Evolutionary conservation across 2,888 invertebrate genomes (phyloP).

Genomic region (Teleogryllus oceanicus): DNA sequence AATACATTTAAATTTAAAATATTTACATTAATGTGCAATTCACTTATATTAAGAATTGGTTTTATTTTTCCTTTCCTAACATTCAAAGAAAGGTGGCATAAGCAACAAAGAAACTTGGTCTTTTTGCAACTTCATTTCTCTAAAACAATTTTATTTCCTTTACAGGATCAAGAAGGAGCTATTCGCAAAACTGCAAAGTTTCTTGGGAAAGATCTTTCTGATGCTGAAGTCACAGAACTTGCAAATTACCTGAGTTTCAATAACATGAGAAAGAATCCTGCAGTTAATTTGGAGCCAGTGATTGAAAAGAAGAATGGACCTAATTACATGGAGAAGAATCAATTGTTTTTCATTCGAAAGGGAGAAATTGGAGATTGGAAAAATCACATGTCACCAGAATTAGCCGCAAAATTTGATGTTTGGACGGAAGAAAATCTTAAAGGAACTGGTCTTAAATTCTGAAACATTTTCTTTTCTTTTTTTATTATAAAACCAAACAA

Average conservation of each 20-base stretch:
- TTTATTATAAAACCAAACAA: neutral
- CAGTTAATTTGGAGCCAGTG: conserved; percentile 68
- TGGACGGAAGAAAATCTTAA: conserved; percentile 63
- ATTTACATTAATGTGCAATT: neutral
- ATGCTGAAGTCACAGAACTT: conserved; percentile 64
- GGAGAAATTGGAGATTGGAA: conserved; percentile 79
- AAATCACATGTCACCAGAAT: conserved; percentile 69
- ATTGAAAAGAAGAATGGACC: conserved; percentile 55
- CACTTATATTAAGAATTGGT: no score
- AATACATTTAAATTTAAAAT: neutral
- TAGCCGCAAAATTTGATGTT: conserved; percentile 67
- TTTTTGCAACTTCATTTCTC: neutral
- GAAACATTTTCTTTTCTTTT: neutral
- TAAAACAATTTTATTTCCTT: neutral
- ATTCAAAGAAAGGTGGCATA: neutral
- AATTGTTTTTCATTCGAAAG: conserved; percentile 67
- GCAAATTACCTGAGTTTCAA: conserved; percentile 73
- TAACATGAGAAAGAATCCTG: conserved; percentile 76
- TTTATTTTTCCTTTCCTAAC: neutral
- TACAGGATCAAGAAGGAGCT: conserved; percentile 61
- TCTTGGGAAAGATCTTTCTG: conserved; percentile 62
- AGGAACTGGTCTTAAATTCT: conserved; percentile 59
- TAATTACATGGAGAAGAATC: conserved; percentile 52
- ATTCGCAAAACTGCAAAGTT: conserved; percentile 70
- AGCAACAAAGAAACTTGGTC: neutral